phyloP scores from a whole-genome alignment of 2,797 vertebrate species.

The Anabacerthia variegaticeps region DNA sequence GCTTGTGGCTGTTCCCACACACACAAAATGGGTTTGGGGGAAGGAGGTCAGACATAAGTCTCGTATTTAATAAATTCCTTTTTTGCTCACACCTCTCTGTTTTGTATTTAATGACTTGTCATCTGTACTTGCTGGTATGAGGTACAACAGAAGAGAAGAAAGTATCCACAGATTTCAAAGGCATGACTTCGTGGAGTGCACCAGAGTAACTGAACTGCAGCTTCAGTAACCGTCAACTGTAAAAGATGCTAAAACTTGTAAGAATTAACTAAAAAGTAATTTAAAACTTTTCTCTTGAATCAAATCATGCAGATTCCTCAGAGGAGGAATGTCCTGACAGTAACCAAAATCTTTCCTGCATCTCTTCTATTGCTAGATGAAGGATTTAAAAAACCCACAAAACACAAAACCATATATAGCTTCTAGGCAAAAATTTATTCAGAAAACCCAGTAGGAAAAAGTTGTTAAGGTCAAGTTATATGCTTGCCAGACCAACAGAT shows the following conservation, averaged over 20 bases:
- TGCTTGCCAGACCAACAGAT: not conserved
- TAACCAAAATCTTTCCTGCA: not conserved
- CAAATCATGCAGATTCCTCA: not conserved
- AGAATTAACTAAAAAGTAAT: not conserved
- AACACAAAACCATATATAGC: not conserved
- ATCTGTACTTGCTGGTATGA: not conserved
- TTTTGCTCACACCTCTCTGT: not conserved
- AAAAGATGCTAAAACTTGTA: not conserved
- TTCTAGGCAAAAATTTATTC: not conserved
- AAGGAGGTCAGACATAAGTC: not conserved
- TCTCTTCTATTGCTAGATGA: not conserved
- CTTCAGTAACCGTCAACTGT: not conserved
- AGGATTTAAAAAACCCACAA: not conserved
- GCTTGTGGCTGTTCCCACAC: not conserved
- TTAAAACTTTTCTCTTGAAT: not conserved
- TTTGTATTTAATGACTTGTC: conserved; percentile 14
- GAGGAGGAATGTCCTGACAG: not conserved
- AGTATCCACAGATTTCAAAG: not conserved
- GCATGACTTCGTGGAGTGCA: not conserved
- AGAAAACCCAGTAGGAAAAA: not conserved
- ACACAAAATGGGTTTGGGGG: not conserved
- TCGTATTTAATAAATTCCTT: not conserved
- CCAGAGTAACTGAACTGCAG: not conserved
- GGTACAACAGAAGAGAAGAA: not conserved
- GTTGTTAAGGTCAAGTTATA: not conserved